These are phyloP conservation scores for Plecturocebus donacophilus DNA, from an alignment of 2,113 vertebrate genomes.

Conservation along the genomic window DNA sequence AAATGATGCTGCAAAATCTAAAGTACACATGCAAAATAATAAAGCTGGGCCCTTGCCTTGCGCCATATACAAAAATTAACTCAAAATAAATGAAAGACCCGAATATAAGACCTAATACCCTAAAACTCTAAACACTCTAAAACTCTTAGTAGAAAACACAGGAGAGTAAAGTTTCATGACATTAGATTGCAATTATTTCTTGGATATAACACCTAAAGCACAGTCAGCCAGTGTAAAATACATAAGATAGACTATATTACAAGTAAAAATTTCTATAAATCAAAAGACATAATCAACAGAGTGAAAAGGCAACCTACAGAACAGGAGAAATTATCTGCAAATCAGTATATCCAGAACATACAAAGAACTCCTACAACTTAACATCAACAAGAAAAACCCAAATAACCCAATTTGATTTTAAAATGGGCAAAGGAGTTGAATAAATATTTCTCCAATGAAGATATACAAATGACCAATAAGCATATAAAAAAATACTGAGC, in stretches of 20 bases:
- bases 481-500: slow-evolving; percentile 12
- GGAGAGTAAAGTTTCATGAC: neutral
- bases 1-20: neutral
- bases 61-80: neutral
- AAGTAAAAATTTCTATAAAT: neutral
- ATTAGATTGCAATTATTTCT: neutral
- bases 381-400: neutral
- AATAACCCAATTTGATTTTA: neutral
- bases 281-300: neutral
- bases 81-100: slow-evolving; percentile 18
- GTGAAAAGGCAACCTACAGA: neutral
- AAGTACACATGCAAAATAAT: neutral
- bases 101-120: neutral
- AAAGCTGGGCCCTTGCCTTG: neutral
- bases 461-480: neutral
- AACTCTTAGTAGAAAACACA: neutral
- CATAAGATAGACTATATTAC: neutral
- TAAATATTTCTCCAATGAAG: neutral
- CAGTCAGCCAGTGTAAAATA: neutral
- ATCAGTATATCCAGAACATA: neutral
- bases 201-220: neutral
- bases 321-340: slow-evolving; percentile 7
- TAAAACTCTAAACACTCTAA: neutral
- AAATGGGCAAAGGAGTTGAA: neutral
- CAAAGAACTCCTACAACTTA: neutral